A percentile compares a stretch with the other conserved stretches of the same genome.
These are phyloP conservation scores for Caenorhabditis sulstoni DNA, from an alignment of 2,888 invertebrate species.

Conservation along the genomic window DNA sequence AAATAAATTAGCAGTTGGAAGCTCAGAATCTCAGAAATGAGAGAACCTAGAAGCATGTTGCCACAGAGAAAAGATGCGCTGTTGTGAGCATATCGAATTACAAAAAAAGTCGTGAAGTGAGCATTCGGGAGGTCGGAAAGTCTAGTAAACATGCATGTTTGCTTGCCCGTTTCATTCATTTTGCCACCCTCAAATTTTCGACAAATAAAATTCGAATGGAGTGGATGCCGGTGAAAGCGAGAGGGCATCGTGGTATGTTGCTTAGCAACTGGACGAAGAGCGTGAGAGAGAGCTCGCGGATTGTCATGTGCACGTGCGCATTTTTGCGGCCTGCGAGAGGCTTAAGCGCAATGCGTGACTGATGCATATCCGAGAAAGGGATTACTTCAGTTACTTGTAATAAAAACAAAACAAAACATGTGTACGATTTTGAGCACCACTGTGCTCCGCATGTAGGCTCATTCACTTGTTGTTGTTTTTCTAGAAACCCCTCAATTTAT, in stretches of 20 bases:
- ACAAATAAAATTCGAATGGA: slow-evolving; percentile 23
- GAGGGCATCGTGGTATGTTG: slow-evolving; percentile 25
- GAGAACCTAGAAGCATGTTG: slow-evolving; percentile 31
- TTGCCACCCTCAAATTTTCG: slow-evolving; percentile 23
- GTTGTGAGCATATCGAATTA: slow-evolving; percentile 51
- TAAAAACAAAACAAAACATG: slow-evolving; percentile 14
- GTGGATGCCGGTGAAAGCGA: slow-evolving; percentile 6
- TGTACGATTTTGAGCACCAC: slow-evolving; percentile 21
- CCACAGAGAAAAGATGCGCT: slow-evolving; percentile 52
- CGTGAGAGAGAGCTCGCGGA: background rate
- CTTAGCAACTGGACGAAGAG: slow-evolving; percentile 39
- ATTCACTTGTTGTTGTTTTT: slow-evolving; percentile 46
- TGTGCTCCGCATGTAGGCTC: background rate
- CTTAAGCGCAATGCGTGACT: background rate
- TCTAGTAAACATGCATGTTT: slow-evolving; percentile 52
- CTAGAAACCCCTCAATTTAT: slow-evolving; percentile 11
- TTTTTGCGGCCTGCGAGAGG: background rate
- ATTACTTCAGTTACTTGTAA: background rate
- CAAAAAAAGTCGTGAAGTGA: slow-evolving; percentile 51
- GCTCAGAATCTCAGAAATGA: slow-evolving; percentile 11
- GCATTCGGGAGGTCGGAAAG: slow-evolving; percentile 34
- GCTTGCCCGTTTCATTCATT: slow-evolving; percentile 54
- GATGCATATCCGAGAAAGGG: background rate
- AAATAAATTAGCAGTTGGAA: background rate
- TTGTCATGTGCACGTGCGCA: background rate